These are phyloP conservation scores for Chromis chromis DNA, from an alignment of 2,797 vertebrate genomes.

Conservation along the genomic window DNA sequence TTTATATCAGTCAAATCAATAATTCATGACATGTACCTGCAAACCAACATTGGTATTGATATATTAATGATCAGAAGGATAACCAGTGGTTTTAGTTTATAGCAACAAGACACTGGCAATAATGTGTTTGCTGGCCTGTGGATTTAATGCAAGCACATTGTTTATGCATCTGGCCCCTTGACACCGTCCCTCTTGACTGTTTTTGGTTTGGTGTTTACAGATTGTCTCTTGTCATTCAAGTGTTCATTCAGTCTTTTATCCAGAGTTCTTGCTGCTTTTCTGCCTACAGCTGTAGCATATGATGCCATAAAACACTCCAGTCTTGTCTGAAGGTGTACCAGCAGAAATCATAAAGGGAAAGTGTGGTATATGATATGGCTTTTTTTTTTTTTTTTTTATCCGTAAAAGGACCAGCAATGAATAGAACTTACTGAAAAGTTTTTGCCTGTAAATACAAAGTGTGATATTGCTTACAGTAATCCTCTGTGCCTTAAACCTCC, in stretches of 20 bases:
- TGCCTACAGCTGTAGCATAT: constrained; percentile 11
- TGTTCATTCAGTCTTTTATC: constrained; percentile 12
- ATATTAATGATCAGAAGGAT: neutral
- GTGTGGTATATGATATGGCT: too few species aligned
- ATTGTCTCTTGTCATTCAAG: neutral
- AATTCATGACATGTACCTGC: neutral
- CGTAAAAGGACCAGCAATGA: neutral
- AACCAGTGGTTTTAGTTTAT: neutral
- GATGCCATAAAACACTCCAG: neutral
- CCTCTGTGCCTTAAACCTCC: neutral
- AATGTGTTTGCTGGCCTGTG: too few species aligned
- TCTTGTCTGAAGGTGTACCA: neutral
- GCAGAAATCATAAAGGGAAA: neutral
- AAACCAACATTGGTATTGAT: neutral
- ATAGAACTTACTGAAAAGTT: neutral
- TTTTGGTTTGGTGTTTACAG: constrained; percentile 5
- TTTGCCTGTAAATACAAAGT: neutral
- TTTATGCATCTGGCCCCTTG: neutral
- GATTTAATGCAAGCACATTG: neutral
- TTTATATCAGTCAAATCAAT: neutral
- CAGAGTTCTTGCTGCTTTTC: neutral
- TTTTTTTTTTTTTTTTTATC: neutral
- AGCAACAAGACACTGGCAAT: neutral
- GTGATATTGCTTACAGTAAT: neutral
- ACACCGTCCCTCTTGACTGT: neutral